Percentiles rank a stretch among this genome's conserved stretches.
Conservation (phyloP, 2,113 vertebrate genomes). For the Tricholaema leucomelas region DNA sequence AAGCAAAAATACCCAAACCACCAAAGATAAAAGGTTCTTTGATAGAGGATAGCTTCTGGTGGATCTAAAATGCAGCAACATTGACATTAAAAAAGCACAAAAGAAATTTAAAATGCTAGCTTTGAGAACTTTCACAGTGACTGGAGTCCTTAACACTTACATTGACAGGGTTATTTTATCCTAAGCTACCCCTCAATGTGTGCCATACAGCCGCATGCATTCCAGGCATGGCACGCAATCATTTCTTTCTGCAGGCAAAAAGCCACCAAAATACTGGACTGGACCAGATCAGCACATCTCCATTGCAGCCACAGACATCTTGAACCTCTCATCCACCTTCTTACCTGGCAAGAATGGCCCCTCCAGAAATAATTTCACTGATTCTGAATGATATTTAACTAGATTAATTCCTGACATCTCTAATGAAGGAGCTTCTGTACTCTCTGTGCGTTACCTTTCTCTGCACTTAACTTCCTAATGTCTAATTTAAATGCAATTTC, state of each 20-base stretch:
- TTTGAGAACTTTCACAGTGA: neutral
- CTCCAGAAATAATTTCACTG: neutral
- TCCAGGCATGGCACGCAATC: neutral
- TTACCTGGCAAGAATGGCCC: neutral
- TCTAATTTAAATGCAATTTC: slow-evolving; percentile 47
- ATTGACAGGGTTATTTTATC: neutral
- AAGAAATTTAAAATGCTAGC: neutral
- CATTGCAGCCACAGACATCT: neutral
- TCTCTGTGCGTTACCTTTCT: neutral
- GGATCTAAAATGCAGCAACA: neutral
- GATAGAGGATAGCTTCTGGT: neutral
- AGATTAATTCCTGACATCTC: neutral
- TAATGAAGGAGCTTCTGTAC: slow-evolving; percentile 2
- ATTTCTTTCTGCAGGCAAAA: neutral
- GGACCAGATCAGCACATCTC: neutral
- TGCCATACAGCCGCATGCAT: neutral
- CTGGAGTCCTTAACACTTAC: neutral
- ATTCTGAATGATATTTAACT: neutral
- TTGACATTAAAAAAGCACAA: neutral
- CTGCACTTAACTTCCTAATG: neutral
- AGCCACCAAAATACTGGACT: neutral
- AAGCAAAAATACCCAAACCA: neutral
- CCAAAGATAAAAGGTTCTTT: neutral
- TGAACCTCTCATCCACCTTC: neutral
- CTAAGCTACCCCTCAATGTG: neutral